These are phyloP conservation scores for Candoia aspera DNA, from an alignment of 2,113 vertebrate species.

Conservation along the genomic window DNA sequence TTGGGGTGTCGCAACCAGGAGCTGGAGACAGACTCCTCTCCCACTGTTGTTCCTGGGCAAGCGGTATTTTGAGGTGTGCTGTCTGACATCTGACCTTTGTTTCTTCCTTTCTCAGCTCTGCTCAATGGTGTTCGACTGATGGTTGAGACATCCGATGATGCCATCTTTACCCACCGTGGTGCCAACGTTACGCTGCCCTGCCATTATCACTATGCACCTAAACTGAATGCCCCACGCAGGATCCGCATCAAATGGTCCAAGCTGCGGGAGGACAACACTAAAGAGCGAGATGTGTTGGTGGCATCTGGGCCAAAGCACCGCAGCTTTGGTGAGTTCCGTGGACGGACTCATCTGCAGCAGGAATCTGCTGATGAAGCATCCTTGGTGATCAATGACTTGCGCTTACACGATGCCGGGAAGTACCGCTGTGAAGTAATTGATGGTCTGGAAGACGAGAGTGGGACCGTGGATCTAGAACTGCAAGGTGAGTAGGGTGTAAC, in stretches of 20 bases:
- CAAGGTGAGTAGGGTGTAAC: slow-evolving; percentile 71
- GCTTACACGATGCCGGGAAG: slow-evolving; percentile 82
- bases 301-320: slow-evolving; percentile 80
- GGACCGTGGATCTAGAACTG: slow-evolving; percentile 86
- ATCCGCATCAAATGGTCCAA: slow-evolving; percentile 93
- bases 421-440: slow-evolving; percentile 94
- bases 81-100: not conserved
- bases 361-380: slow-evolving; percentile 72
- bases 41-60: not conserved
- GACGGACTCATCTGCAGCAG: slow-evolving; percentile 77
- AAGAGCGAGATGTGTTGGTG: slow-evolving; percentile 85
- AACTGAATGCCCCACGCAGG: slow-evolving; percentile 64
- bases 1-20: not conserved
- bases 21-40: not conserved
- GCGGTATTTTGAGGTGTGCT: not conserved
- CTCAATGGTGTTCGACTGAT: slow-evolving; percentile 80
- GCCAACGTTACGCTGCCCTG: slow-evolving; percentile 87
- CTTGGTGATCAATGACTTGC: slow-evolving; percentile 79
- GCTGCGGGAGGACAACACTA: slow-evolving; percentile 72
- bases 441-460: slow-evolving; percentile 89
- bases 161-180: slow-evolving; percentile 80
- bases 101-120: slow-evolving; percentile 57
- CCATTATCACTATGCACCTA: slow-evolving; percentile 78
- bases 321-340: slow-evolving; percentile 84
- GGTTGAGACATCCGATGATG: slow-evolving; percentile 79